phyloP scores from a whole-genome alignment of 1,140 invertebrate species.

The Liolophura sinensis region DNA sequence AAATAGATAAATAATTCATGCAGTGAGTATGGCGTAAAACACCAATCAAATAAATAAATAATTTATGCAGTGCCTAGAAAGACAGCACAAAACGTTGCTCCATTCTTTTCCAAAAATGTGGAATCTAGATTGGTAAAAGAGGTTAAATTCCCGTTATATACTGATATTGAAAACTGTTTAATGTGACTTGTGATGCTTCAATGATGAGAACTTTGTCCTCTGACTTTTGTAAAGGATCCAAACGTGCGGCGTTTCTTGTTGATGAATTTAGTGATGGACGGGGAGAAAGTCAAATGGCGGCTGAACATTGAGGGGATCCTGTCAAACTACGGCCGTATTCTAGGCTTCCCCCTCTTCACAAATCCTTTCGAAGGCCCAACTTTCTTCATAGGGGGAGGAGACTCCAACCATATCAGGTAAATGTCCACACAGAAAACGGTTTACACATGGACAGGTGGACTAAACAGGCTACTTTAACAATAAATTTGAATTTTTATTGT shows the following conservation, averaged over 20 bases:
- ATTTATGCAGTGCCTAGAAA: background rate
- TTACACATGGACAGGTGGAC: background rate
- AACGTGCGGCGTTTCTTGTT: constrained; percentile 71
- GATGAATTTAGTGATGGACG: constrained; percentile 73
- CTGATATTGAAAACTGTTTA: background rate
- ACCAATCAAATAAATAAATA: background rate
- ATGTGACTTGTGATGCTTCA: background rate
- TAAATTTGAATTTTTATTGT: background rate
- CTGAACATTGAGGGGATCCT: constrained; percentile 74
- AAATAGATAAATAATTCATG: too few species aligned
- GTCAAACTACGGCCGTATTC: constrained; percentile 68
- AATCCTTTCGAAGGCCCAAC: constrained; percentile 69
- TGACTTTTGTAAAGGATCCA: constrained; percentile 52
- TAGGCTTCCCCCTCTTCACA: constrained; percentile 41
- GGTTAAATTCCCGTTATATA: background rate
- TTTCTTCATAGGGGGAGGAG: constrained; percentile 79
- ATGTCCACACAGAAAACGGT: constrained; percentile 7
- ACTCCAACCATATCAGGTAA: constrained; percentile 80
- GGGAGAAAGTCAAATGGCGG: constrained; percentile 71
- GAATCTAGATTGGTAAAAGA: background rate
- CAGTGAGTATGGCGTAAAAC: too few species aligned
- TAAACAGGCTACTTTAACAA: background rate
- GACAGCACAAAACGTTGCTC: background rate
- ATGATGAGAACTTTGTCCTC: background rate
- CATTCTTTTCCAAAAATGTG: background rate